Evolutionary conservation across 2,797 vertebrate genomes (phyloP), one percentile per base, ranked within the genome.

Genomic region (Eremophila alpestris): DNA sequence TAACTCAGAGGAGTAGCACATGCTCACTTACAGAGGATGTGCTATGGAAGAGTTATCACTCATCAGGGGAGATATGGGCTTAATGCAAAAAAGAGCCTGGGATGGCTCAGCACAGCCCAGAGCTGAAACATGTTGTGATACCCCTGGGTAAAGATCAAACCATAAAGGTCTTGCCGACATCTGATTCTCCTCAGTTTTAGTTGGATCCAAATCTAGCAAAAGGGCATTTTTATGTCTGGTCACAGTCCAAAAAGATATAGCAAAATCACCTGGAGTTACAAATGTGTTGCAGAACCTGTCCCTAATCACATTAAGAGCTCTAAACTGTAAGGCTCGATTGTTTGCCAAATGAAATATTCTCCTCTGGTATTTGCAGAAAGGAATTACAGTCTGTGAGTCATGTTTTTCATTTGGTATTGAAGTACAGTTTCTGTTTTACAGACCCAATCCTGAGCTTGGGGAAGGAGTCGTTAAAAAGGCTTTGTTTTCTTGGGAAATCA

Each of bases 221-320:
- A 94, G 87, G 82, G 89, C 93, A 87, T 74, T 73, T 80, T 82
- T 87, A 43, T 76, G 23, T 86, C 90, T 96, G 95, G 93, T 93
- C 71, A 36, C 49, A 26, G 68, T 90, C 94, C 90, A 96, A 86
- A 85, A 94, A 96, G 87, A 79, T 80, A 77, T 75, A 91, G 83
- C 55, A 90, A 95, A 97, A 95, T 96, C 91, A 91, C 93, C 96
- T 95, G 88, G 78, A 92, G 93, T 87, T 94, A 94, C 93, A 95
- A 95, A 97, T 96, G 96, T 95, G 88, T 94, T 96, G 95, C 97
- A 97, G 96, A 97, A 96, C 94, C 94, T 97, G 89, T 96, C 93
- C 96, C 93, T 96, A 95, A 95, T 94, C 94, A 87, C 86, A 97
- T 93, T 83, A 96, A 96, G 87, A 92, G 70, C 93, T 96, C 94